Conservation (phyloP, 2,888 invertebrate species). For the Anthophora plumipes region DNA sequence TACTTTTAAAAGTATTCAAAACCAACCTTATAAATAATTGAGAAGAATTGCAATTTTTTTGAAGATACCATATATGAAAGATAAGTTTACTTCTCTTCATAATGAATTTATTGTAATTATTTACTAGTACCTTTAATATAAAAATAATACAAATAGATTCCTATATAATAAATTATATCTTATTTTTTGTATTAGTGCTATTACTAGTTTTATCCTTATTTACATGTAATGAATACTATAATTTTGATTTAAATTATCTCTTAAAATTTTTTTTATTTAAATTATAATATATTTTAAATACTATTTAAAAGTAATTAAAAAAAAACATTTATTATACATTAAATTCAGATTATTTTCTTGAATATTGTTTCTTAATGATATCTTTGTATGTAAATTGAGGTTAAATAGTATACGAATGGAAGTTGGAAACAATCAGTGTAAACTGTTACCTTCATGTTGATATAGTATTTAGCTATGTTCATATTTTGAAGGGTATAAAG, state of each 20-base stretch:
- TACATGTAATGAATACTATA: background rate
- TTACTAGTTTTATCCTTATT: background rate
- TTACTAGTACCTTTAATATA: background rate
- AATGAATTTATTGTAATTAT: background rate
- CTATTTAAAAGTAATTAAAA: no score
- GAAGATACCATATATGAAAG: background rate
- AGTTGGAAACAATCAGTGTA: background rate
- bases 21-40: constrained; percentile 42
- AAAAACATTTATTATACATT: background rate
- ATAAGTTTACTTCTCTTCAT: constrained; percentile 35
- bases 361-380: background rate
- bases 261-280: no score
- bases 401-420: background rate
- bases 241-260: background rate
- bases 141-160: background rate
- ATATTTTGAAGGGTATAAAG: no score
- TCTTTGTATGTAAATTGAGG: background rate
- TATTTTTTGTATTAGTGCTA: background rate
- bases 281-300: no score
- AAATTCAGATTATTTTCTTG: background rate
- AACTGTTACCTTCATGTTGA: background rate
- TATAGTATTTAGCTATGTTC: background rate
- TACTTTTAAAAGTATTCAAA: background rate
- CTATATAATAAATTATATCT: background rate
- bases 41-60: constrained; percentile 7